phyloP scores from a whole-genome alignment of 2,113 vertebrate species.

The Atlantisia rogersi region DNA sequence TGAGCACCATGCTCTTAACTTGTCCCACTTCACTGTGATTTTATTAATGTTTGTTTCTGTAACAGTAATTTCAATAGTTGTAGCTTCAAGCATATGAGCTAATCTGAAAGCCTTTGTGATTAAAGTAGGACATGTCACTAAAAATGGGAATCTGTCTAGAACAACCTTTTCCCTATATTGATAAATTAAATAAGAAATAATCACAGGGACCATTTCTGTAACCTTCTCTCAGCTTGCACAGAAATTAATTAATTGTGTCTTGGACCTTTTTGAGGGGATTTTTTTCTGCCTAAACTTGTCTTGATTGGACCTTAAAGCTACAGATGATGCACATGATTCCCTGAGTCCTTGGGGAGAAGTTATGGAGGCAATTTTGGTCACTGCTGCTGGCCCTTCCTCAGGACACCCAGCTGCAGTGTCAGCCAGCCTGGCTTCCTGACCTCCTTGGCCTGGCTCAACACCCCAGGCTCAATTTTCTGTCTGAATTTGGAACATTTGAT shows the following conservation, averaged over 20 bases:
- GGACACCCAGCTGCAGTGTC: background rate
- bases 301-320: background rate
- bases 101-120: background rate
- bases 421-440: background rate
- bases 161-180: background rate
- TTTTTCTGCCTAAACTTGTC: background rate
- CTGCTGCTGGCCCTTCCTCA: background rate
- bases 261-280: background rate
- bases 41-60: background rate
- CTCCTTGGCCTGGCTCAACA: background rate
- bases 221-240: background rate
- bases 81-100: background rate
- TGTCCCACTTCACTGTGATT: background rate
- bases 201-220: background rate
- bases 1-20: background rate
- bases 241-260: background rate
- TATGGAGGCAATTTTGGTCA: accelerated
- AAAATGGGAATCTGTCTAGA: background rate
- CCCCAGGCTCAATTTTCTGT: background rate
- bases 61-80: background rate
- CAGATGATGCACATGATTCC: background rate
- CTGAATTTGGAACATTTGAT: background rate
- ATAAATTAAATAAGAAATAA: background rate
- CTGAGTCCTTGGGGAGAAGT: background rate
- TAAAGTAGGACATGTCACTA: background rate